Conservation (phyloP, 2,113 vertebrate species). For the Antechinus stuartii region DNA sequence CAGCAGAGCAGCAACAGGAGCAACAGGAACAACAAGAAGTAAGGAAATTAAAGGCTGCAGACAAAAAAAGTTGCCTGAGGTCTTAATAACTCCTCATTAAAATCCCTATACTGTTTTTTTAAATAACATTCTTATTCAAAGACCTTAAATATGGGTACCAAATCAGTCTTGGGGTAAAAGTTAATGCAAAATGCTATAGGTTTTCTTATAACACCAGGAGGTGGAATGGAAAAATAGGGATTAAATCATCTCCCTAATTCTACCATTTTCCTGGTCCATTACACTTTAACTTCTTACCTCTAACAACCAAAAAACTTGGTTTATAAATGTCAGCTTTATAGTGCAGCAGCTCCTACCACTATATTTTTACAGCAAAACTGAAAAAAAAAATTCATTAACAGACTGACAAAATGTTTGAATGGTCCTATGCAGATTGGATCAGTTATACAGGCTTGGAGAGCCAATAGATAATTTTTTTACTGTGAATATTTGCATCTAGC, state of each 20-base stretch:
- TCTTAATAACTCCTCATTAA: neutral
- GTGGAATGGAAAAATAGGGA: neutral
- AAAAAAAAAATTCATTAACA: neutral
- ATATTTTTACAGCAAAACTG: neutral
- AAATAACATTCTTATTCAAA: neutral
- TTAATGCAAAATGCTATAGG: neutral
- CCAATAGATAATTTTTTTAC: neutral
- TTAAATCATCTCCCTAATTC: neutral
- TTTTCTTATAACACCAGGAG: neutral
- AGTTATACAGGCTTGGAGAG: neutral
- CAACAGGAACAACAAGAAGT: neutral
- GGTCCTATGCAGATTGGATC: neutral
- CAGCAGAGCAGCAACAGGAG: neutral
- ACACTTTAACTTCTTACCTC: neutral
- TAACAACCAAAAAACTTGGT: neutral
- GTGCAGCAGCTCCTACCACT: neutral
- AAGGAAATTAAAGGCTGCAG: neutral
- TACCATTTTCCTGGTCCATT: neutral
- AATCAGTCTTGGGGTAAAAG: neutral
- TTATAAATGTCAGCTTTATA: neutral
- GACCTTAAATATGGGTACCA: neutral
- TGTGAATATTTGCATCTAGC: neutral
- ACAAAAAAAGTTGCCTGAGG: neutral
- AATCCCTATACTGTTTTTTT: neutral
- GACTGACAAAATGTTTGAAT: neutral